A percentile compares a stretch with the other conserved stretches of the same genome.
Evolutionary conservation across 2,797 vertebrate genomes (phyloP).

Genomic region (Pipistrellus kuhlii): DNA sequence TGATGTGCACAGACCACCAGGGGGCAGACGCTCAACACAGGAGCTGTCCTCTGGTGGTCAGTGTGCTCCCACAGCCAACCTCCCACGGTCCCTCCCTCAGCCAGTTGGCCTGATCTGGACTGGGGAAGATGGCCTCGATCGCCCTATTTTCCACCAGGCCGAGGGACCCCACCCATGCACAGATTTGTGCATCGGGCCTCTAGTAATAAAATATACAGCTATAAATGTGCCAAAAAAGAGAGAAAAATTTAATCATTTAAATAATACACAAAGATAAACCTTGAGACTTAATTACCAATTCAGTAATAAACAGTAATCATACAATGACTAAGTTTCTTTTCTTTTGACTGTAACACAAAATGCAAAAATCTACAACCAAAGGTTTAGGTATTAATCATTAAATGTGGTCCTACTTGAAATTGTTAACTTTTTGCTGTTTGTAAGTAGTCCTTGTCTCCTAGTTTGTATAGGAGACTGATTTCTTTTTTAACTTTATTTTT

Average conservation of each 20-base stretch:
- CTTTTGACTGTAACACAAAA: slow-evolving; percentile 7
- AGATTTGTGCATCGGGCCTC: too few species aligned
- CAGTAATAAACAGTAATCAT: background rate
- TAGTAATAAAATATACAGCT: background rate
- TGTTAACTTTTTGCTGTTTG: slow-evolving; percentile 12
- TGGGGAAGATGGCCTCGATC: too few species aligned
- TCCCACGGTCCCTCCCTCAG: too few species aligned
- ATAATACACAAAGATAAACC: background rate
- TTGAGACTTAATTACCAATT: slow-evolving; percentile 33
- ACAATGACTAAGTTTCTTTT: background rate
- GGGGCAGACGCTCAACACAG: too few species aligned
- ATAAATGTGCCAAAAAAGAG: background rate
- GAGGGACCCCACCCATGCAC: too few species aligned
- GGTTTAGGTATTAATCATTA: background rate
- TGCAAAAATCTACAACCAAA: background rate
- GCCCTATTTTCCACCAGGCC: too few species aligned
- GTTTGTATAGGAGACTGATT: background rate
- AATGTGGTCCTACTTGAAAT: slow-evolving; percentile 10
- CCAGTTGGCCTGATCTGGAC: too few species aligned
- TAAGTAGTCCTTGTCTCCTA: background rate
- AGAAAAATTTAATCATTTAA: slow-evolving; percentile 16
- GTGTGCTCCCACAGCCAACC: too few species aligned
- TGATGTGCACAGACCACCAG: too few species aligned
- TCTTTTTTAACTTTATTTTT: background rate
- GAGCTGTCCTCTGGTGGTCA: too few species aligned